A percentile compares a stretch with the other conserved stretches of the same genome.
Conservation (phyloP, 2,113 vertebrate genomes). For the Dicentrarchus labrax region DNA sequence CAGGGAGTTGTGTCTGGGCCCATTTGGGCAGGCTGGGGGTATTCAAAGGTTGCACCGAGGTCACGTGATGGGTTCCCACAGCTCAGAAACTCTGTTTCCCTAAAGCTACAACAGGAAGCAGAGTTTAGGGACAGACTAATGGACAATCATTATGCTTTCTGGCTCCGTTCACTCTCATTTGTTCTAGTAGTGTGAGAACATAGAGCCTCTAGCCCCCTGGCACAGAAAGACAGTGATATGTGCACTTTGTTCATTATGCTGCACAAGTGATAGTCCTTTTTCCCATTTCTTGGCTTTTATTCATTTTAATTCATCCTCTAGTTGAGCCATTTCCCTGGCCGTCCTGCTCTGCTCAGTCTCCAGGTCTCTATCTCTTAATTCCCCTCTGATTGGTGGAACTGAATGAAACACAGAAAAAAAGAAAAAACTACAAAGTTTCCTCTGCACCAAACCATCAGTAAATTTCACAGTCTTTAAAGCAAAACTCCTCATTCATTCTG, state of each 20-base stretch:
- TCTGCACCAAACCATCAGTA: constrained; percentile 34
- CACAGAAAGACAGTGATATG: constrained; percentile 74
- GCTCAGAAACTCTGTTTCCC: constrained; percentile 47
- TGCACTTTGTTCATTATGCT: constrained; percentile 78
- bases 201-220: constrained; percentile 57
- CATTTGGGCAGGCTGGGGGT: constrained; percentile 46
- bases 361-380: constrained; percentile 75
- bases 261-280: constrained; percentile 76
- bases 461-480: constrained; percentile 54
- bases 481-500: constrained; percentile 28
- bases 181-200: constrained; percentile 72
- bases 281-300: constrained; percentile 80
- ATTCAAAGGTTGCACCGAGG: constrained; percentile 59
- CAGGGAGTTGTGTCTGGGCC: constrained; percentile 66
- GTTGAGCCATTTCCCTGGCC: constrained; percentile 71
- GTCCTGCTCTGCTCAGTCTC: constrained; percentile 65
- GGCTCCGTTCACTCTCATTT: constrained; percentile 67
- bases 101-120: constrained; percentile 74
- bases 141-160: constrained; percentile 72
- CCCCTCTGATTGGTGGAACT: constrained; percentile 66
- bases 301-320: constrained; percentile 78
- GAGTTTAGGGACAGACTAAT: constrained; percentile 70
- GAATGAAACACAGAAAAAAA: constrained; percentile 55
- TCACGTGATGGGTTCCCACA: constrained; percentile 68
- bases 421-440: constrained; percentile 60